Evolutionary conservation across 2,797 vertebrate species (phyloP), one percentile per base, ranked within the genome.

Genomic region (Schizopygopsis pylzovi): DNA sequence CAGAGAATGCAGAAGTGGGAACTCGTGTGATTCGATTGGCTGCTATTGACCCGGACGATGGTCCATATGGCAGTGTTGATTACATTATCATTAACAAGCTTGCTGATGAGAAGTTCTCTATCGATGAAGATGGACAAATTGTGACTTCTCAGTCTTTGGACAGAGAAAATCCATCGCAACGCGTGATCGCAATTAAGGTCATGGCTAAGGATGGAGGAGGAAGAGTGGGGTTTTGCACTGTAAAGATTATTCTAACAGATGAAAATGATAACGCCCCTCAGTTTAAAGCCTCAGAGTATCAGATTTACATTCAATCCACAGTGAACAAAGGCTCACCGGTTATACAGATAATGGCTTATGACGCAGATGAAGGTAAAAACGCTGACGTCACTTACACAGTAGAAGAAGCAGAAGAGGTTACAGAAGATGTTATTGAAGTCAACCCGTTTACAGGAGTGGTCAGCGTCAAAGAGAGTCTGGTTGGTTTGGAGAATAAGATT

Each of bases 51-150:
- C 97, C 97, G 1, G 98, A 99, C 0, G 97, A 97, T 15, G 98
- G 98, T 2, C 97, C 96, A 0, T 99, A 97, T 0, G 98, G 98
- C 85, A 97, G 94, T 1, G 93, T 99, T 8, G 97, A 98, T 92
- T 99, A 99, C 86, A 99, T 96, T 52, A 99, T 99, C 91, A 98
- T 99, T 88, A 99, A 99, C 86, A 99, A 97, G 89, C 94, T 99
- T 0, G 98, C 98, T 0, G 94, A 96, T 63, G 98, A 99, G 89
- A 98, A 96, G 87, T 99, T 99, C 89, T 92, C 95, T 52, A 98
- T 99, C 6, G 93, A 96, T 76, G 87, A 89, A 16, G 92, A 94
- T 1, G 98, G 98, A 9, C 97, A 93, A 93, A 97, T 99, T 82
- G 90, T 97, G 54, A 99, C 98, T 0, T 94, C 97, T 8, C 96